phyloP scores from a whole-genome alignment of 1,140 invertebrate genomes.

The Drosophila ercepeae region DNA sequence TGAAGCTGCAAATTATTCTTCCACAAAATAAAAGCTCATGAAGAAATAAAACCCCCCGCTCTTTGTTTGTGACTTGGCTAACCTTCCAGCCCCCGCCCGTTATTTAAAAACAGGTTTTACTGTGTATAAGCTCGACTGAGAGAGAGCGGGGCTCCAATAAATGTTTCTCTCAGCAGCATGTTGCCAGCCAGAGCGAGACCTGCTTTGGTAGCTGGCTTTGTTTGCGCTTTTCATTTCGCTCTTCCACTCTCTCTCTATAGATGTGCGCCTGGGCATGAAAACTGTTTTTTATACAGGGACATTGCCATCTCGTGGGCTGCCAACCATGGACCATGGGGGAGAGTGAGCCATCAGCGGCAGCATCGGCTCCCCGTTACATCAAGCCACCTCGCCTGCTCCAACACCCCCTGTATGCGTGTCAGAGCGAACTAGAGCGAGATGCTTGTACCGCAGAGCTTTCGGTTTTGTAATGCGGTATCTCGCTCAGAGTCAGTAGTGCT shows the following conservation, averaged over 20 bases:
- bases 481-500: not conserved
- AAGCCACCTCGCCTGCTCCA: not conserved
- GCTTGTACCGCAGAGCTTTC: not conserved
- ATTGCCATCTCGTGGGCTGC: too few relatives aligned
- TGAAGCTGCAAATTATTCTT: too few relatives aligned
- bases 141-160: constrained; percentile 9
- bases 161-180: constrained; percentile 31
- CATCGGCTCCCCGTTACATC: not conserved
- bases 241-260: too few relatives aligned
- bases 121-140: constrained; percentile 2
- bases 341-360: not conserved
- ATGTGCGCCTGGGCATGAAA: too few relatives aligned
- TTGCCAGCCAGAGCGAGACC: constrained; percentile 9
- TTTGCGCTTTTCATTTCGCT: not conserved
- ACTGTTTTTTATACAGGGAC: too few relatives aligned
- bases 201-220: not conserved
- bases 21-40: not conserved
- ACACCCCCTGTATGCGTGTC: too few relatives aligned
- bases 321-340: too few relatives aligned
- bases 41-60: not conserved
- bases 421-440: not conserved
- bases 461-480: not conserved
- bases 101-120: not conserved
- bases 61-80: not conserved
- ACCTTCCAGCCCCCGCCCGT: not conserved